Evolutionary conservation across 1,140 invertebrate genomes (phyloP), one percentile per base, ranked within the genome.

Genomic region (Drosophila teissieri): DNA sequence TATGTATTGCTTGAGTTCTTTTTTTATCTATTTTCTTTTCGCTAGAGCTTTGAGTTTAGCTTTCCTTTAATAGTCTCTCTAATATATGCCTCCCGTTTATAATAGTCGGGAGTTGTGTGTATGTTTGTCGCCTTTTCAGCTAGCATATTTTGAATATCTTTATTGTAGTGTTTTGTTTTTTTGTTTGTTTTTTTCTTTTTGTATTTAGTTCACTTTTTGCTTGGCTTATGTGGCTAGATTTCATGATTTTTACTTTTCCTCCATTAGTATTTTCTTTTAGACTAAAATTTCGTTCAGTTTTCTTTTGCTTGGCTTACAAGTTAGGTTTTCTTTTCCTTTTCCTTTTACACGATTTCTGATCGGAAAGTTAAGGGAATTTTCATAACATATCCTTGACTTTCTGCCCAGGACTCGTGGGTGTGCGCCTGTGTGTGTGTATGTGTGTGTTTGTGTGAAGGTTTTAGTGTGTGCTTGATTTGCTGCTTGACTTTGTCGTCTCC

Each of bases 101-200:
- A 44, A 65, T 49, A 68, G 53, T 61, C 65, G 77, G 51, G 78
- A 69, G 56, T 63, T 78, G 15, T 52, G 45, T 73, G 63, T 85
- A 63, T 70, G 53, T 54, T 44, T 75, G 64, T 73, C 46, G 58
- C 73, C 60, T 69, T 75, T 79, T 84, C 70, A 75, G 74, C 78
- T 86, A 86, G 78, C 81, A 86, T 86, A 86, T 86, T 82, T 86
- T 86, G 75, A 86, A 86, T 86, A 86, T 90, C 65, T 86, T 84
- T 89, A 82, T 83, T 88, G 79, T 88, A 83, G 39, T 60, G 39
- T 60, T 44, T 42, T 31, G 51, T 57, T 12, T 68, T 72, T 63
- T 62, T 58, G 46, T 52, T 31, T 60, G 48, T 17, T 68, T 72
- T 63, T 58, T 55, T 51, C 48, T 60, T 72, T 57, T 62, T 55